Conservation (phyloP, 2,888 invertebrate genomes). For the Meteorus colon region DNA sequence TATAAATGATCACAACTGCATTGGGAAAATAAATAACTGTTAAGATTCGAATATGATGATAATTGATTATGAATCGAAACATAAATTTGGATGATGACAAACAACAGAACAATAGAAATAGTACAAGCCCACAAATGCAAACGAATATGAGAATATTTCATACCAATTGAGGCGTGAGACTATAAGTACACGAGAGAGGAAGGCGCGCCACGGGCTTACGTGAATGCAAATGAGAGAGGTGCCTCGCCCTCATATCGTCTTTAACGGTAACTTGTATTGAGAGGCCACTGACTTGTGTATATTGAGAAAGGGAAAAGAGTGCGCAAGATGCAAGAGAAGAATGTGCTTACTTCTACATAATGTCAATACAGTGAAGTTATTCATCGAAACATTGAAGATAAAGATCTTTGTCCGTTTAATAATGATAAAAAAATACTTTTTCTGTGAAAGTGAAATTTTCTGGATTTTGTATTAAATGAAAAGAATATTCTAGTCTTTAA, state of each 20-base stretch:
- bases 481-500: too few relatives aligned
- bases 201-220: constrained; percentile 58
- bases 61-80: too few relatives aligned
- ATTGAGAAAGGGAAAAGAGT: constrained; percentile 24
- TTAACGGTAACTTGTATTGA: constrained; percentile 44
- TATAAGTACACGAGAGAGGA: constrained; percentile 45
- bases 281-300: constrained; percentile 56
- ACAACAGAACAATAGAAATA: neutral
- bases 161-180: constrained; percentile 32
- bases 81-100: too few relatives aligned
- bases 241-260: constrained; percentile 51
- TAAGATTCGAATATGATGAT: too few relatives aligned
- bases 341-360: constrained; percentile 14
- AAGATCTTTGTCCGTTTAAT: neutral
- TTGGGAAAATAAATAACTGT: too few relatives aligned
- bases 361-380: constrained; percentile 1
- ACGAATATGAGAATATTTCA: neutral
- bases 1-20: too few relatives aligned
- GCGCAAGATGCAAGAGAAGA: constrained; percentile 11
- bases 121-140: neutral
- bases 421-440: neutral
- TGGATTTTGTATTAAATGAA: neutral
- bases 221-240: constrained; percentile 61
- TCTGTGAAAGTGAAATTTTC: neutral
- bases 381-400: neutral